These are phyloP conservation scores for Drosophila gunungcola DNA, from an alignment of 1,140 invertebrate species.

Conservation along the genomic window DNA sequence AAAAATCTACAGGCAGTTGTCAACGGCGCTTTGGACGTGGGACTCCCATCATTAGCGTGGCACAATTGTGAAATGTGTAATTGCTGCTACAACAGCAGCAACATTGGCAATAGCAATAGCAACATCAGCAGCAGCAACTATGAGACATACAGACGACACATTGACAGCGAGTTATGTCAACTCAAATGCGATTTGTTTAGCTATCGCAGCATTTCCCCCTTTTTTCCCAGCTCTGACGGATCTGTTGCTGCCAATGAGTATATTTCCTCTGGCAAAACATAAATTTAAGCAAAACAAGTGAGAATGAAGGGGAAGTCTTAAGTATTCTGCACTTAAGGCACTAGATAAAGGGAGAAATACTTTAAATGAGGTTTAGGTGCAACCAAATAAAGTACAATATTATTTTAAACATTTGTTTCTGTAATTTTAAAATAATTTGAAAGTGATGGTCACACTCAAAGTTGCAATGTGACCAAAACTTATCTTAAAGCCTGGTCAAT, in stretches of 20 bases:
- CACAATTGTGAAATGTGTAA: conserved; percentile 83
- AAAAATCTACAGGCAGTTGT: conserved; percentile 78
- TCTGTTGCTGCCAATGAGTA: conserved; percentile 64
- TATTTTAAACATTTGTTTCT: no score
- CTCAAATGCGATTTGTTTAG: conserved; percentile 79
- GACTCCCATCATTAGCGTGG: conserved; percentile 83
- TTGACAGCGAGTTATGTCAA: conserved; percentile 82
- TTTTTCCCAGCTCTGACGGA: conserved; percentile 17
- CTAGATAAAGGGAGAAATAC: neutral
- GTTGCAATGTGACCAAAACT: neutral
- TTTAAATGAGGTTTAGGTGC: no score
- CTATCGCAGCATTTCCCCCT: conserved; percentile 31
- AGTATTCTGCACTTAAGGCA: neutral
- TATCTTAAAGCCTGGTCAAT: neutral
- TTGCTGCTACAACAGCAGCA: conserved; percentile 69
- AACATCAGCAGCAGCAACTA: conserved; percentile 54
- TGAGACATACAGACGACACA: conserved; percentile 78
- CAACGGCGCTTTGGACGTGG: conserved; percentile 72
- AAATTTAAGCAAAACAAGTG: conserved; percentile 53
- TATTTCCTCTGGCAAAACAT: conserved; percentile 49
- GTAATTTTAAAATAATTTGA: no score
- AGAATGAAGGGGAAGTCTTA: neutral
- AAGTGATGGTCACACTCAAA: neutral
- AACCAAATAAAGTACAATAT: neutral
- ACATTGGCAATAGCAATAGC: conserved; percentile 27